These are phyloP conservation scores for Apocrypta bakeri DNA, from an alignment of 1,140 invertebrate genomes.

Conservation along the genomic window DNA sequence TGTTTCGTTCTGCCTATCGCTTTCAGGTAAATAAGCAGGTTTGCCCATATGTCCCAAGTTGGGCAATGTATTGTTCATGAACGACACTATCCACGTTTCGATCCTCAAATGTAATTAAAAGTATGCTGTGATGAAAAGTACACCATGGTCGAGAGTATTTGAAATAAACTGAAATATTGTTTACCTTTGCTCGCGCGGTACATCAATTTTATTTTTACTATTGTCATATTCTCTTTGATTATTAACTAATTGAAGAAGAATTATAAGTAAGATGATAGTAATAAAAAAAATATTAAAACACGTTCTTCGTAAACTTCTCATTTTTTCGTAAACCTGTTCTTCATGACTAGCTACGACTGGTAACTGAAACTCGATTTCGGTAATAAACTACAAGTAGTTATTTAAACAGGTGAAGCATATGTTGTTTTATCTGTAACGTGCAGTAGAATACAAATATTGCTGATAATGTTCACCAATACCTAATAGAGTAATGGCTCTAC, in stretches of 20 bases:
- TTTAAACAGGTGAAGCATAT: conserved; percentile 11
- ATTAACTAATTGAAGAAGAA: not conserved
- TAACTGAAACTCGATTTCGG: not conserved
- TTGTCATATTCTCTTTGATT: not conserved
- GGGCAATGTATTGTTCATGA: conserved; percentile 73
- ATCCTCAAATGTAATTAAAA: conserved; percentile 52
- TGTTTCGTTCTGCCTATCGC: conserved; percentile 75
- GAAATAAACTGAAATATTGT: not conserved
- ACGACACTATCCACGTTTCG: conserved; percentile 68
- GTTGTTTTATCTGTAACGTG: not conserved
- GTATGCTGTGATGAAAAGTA: not conserved
- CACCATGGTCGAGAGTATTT: not conserved
- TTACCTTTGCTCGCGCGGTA: not conserved
- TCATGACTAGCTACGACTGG: not conserved
- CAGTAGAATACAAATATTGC: not conserved
- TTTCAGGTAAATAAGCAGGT: conserved; percentile 78
- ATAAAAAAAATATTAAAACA: not conserved
- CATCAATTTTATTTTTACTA: not conserved
- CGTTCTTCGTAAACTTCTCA: not conserved
- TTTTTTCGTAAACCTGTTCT: not conserved
- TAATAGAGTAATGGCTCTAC: not conserved
- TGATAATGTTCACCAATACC: not conserved
- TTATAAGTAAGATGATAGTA: not conserved
- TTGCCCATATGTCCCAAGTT: conserved; percentile 84
- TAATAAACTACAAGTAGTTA: not conserved